These are phyloP conservation scores for Avahi laniger DNA, from an alignment of 2,797 vertebrate genomes.

Conservation along the genomic window DNA sequence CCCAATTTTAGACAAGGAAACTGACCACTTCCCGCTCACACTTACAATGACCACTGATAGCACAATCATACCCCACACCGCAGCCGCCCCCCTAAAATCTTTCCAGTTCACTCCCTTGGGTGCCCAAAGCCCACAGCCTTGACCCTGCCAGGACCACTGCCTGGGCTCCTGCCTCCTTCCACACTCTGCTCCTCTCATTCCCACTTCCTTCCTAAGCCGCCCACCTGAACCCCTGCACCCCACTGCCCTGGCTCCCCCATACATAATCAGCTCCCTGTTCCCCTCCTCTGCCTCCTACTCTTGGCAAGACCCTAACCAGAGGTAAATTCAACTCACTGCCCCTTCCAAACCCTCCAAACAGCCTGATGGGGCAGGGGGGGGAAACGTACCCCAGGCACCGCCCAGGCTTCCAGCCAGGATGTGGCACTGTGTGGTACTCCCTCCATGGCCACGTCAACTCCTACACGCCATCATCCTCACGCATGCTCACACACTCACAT, in stretches of 20 bases:
- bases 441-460: neutral
- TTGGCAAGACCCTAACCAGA: neutral
- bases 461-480: neutral
- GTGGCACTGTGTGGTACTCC: neutral
- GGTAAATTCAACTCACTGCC: neutral
- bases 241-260: accelerated
- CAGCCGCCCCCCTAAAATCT: neutral
- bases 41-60: neutral
- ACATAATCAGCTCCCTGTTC: neutral
- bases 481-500: neutral
- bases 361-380: neutral
- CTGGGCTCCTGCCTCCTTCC: neutral
- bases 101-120: neutral
- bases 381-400: accelerated
- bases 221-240: neutral
- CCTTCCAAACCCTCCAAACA: neutral
- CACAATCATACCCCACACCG: neutral
- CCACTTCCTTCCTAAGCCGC: neutral
- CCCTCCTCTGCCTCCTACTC: neutral
- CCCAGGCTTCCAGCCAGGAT: neutral
- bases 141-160: neutral
- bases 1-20: neutral
- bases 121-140: neutral
- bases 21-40: neutral
- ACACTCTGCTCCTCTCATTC: neutral